phyloP scores from a whole-genome alignment of 2,797 vertebrate species.

The Paedocypris micromegethes region DNA sequence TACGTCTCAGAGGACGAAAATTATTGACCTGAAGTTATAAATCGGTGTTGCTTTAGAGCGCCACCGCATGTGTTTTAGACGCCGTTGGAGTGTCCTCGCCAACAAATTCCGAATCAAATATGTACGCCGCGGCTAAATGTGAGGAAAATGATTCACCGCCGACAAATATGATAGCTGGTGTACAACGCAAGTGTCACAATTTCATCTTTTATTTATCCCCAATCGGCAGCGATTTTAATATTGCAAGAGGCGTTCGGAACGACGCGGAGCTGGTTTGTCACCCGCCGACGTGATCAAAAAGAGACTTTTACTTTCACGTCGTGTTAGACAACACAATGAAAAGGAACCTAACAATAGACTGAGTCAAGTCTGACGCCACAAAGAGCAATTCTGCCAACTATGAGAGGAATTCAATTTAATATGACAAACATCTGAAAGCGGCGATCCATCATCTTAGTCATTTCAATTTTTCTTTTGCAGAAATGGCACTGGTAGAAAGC shows the following conservation, averaged over 20 bases:
- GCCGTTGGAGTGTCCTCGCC: neutral
- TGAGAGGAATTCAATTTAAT: slow-evolving; percentile 50
- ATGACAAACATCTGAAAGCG: slow-evolving; percentile 49
- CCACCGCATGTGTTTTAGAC: no score
- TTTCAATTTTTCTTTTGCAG: slow-evolving; percentile 40
- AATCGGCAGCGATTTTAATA: neutral
- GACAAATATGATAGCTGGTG: neutral
- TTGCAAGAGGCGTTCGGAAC: slow-evolving; percentile 6
- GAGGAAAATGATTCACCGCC: neutral
- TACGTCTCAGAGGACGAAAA: slow-evolving; percentile 1
- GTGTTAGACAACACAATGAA: slow-evolving; percentile 36
- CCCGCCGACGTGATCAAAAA: slow-evolving; percentile 17
- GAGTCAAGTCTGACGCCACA: slow-evolving; percentile 26
- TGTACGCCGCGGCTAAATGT: neutral
- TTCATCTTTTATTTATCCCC: neutral
- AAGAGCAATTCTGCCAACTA: slow-evolving; percentile 42
- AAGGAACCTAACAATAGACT: slow-evolving; percentile 45
- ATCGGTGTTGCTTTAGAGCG: no score
- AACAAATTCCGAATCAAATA: neutral
- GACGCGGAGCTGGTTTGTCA: slow-evolving; percentile 21
- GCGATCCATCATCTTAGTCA: slow-evolving; percentile 50
- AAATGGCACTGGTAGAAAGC: slow-evolving; percentile 38
- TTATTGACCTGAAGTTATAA: neutral
- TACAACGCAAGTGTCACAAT: neutral
- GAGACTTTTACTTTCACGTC: slow-evolving; percentile 25